phyloP scores from a whole-genome alignment of 1,140 invertebrate species.

The Drosophila biarmipes region DNA sequence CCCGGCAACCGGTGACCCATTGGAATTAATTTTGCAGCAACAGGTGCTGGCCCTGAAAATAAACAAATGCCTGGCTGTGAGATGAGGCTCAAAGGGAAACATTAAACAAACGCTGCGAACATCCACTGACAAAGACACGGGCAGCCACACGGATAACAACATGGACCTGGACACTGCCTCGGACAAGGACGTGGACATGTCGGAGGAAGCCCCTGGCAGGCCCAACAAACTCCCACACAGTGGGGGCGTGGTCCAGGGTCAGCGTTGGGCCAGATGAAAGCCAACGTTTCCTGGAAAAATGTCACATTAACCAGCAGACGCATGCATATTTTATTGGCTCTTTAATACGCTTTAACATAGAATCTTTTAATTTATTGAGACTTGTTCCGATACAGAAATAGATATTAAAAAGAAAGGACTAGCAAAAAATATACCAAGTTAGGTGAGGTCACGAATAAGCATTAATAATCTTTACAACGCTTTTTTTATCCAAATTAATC shows the following conservation, averaged over 20 bases:
- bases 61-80: constrained; percentile 42
- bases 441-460: too few species aligned
- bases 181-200: constrained; percentile 43
- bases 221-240: constrained; percentile 17
- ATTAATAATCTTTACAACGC: too few species aligned
- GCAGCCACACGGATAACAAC: constrained; percentile 38
- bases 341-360: constrained; percentile 4
- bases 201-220: constrained; percentile 32
- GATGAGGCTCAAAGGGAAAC: constrained; percentile 47
- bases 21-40: constrained; percentile 77
- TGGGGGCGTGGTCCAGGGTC: constrained; percentile 14
- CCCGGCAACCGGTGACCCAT: constrained; percentile 38
- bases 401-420: too few species aligned
- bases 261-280: constrained; percentile 9
- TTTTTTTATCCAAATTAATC: too few species aligned
- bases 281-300: constrained; percentile 14
- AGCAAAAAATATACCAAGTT: too few species aligned
- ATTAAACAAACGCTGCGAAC: constrained; percentile 47
- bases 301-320: constrained; percentile 11
- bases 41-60: constrained; percentile 71
- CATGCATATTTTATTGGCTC: background rate
- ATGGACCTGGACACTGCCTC: constrained; percentile 8
- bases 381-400: too few species aligned
- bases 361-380: too few species aligned
- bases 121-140: constrained; percentile 33